phyloP scores from a whole-genome alignment of 2,888 invertebrate species.

The Branchipolynoe longqiensis region DNA sequence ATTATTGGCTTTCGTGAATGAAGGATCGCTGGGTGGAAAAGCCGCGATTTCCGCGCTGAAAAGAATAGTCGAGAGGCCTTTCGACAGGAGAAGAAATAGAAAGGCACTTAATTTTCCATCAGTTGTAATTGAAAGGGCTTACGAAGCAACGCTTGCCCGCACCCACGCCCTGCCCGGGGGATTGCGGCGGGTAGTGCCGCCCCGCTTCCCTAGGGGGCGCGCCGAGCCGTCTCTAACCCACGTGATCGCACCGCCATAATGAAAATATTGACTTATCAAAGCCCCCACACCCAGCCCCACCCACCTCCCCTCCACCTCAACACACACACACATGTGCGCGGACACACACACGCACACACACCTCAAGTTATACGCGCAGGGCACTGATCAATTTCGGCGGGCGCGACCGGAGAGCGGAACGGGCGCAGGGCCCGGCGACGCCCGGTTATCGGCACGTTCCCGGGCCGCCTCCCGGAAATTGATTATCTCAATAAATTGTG shows the following conservation, averaged over 20 bases:
- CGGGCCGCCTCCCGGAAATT: neutral
- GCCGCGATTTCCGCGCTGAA: constrained; percentile 56
- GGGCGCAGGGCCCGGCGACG: constrained; percentile 10
- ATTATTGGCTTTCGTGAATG: constrained; percentile 28
- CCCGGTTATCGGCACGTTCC: constrained; percentile 47
- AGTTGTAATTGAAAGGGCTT: constrained; percentile 56
- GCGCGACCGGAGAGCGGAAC: neutral
- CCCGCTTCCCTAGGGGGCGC: constrained; percentile 31
- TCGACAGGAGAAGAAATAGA: constrained; percentile 55
- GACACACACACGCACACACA: too few species aligned
- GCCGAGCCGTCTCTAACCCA: constrained; percentile 52
- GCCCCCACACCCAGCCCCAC: too few species aligned
- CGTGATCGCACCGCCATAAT: constrained; percentile 43
- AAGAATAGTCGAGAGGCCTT: constrained; percentile 56
- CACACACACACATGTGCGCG: too few species aligned
- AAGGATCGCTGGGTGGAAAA: constrained; percentile 44
- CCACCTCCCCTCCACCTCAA: too few species aligned
- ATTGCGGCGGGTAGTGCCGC: constrained; percentile 17
- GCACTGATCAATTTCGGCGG: too few species aligned
- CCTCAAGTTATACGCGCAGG: too few species aligned
- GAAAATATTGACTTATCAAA: constrained; percentile 58
- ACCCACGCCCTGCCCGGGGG: neutral
- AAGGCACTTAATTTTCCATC: constrained; percentile 56
- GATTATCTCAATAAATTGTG: constrained; percentile 55
- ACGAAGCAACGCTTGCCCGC: neutral